Conservation (phyloP, 2,888 invertebrate species). For the Bibio marci region DNA sequence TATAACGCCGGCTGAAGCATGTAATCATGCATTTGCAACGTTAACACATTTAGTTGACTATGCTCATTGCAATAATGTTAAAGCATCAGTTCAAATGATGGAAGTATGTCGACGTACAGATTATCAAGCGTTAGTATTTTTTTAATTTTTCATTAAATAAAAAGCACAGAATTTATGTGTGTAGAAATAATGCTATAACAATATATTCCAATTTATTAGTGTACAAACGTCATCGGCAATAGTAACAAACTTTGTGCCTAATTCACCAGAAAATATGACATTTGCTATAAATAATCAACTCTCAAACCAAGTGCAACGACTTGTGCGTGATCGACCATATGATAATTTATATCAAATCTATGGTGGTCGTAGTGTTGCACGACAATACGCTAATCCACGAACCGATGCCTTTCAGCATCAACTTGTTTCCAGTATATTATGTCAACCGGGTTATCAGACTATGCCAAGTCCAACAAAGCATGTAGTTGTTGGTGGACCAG, state of each 20-base stretch:
- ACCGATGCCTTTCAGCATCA: constrained; percentile 81
- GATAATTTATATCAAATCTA: constrained; percentile 50
- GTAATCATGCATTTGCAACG: constrained; percentile 89
- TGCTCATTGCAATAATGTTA: constrained; percentile 92
- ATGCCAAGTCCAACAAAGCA: constrained; percentile 44
- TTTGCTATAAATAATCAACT: constrained; percentile 86
- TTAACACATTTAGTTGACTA: constrained; percentile 88
- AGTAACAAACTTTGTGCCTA: constrained; percentile 60
- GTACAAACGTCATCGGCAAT: constrained; percentile 39
- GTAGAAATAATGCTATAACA: neutral
- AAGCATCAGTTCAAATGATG: constrained; percentile 97
- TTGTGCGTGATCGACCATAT: constrained; percentile 55
- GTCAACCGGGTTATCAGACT: constrained; percentile 80
- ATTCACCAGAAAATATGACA: constrained; percentile 69
- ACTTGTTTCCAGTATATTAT: constrained; percentile 84
- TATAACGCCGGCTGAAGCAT: constrained; percentile 87
- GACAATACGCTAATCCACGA: constrained; percentile 46
- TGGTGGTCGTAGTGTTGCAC: constrained; percentile 46
- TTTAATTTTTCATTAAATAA: too few species aligned
- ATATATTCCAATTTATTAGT: too few species aligned
- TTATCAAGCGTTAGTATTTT: constrained; percentile 26
- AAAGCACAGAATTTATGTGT: neutral
- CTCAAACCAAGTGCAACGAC: constrained; percentile 53
- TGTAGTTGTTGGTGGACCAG: constrained; percentile 35
- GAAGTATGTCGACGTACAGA: constrained; percentile 50